Conservation (phyloP, 1,140 invertebrate species). For the Eumeta japonica region DNA sequence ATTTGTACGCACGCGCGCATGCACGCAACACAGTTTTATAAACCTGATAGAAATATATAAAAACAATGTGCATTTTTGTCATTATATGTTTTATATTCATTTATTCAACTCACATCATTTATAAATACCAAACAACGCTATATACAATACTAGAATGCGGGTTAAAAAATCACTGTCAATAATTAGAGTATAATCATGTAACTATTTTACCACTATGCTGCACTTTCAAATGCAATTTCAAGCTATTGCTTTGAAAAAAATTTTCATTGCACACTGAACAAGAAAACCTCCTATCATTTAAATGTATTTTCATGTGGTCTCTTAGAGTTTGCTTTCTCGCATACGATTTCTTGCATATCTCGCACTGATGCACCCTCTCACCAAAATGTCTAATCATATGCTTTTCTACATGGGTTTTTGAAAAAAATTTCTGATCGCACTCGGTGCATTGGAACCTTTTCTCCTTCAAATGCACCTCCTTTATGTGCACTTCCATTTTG, state of each 20-base stretch:
- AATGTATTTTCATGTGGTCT: slow-evolving; percentile 52
- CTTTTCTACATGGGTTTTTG: slow-evolving; percentile 32
- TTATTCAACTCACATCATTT: too few relatives aligned
- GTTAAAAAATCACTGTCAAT: too few relatives aligned
- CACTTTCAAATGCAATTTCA: slow-evolving; percentile 32
- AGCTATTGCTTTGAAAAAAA: slow-evolving; percentile 36
- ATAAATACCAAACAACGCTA: too few relatives aligned
- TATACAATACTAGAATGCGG: too few relatives aligned
- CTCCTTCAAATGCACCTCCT: slow-evolving; percentile 39
- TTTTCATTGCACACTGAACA: slow-evolving; percentile 28
- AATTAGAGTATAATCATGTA: too few relatives aligned
- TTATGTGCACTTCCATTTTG: slow-evolving; percentile 41
- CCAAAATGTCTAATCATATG: slow-evolving; percentile 63
- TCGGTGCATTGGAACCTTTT: slow-evolving; percentile 37
- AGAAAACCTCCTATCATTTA: slow-evolving; percentile 27
- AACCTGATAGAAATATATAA: too few relatives aligned
- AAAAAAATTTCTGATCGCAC: slow-evolving; percentile 44
- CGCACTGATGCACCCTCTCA: slow-evolving; percentile 69
- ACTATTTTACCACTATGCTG: slow-evolving; percentile 19
- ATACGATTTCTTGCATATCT: slow-evolving; percentile 64
- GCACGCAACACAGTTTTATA: too few relatives aligned
- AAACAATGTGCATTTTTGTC: too few relatives aligned
- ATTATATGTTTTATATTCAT: too few relatives aligned
- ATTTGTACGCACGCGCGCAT: too few relatives aligned
- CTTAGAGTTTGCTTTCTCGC: slow-evolving; percentile 55